Evolutionary conservation across 2,888 invertebrate species (phyloP), one percentile per base, ranked within the genome.

Genomic region (Drosophila borborema): DNA sequence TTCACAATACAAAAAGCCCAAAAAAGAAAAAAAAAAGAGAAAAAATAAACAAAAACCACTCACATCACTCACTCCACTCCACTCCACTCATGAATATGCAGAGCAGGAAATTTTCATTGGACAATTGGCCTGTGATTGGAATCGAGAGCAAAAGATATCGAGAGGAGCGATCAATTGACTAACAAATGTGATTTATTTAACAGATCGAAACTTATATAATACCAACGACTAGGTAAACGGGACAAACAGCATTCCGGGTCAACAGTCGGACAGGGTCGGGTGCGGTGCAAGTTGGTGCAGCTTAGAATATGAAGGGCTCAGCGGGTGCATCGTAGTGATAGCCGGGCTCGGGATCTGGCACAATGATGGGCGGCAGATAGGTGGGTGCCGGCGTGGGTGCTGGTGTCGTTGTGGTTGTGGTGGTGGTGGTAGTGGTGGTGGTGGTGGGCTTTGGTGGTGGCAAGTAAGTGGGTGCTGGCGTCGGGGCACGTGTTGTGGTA

Each of bases 91-190:
- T 90, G 77, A 83, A 86, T 90, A 88, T 86, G 81, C 77, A 88
- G 59, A 40, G 40, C 64, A 3, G 18, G 63, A 73, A 87, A 79
- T 72, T 70, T 66, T 63, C 36, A 49, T 49, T 12, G 31, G 45
- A 84, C 84, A 84, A 84, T 82, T 86, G 89, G 45, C 65, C 65
- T 67, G 72, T 82, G 84, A 85, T 88, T 84, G 58, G 78, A 80
- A 56, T 80, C 41, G 53, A 45, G 38, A 23, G 36, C 40, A 41
- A 38, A 31, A 45, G 38, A 54, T 48, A 60, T 59, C 12, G 51
- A 63, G 59, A 14, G 55, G 4, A 40, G n/a, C 48, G 23, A 60
- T 46, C 64, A 67, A 60, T 85, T 72, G 72, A 69, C 56, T 89
- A 85, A 85, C 85, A 86, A 74, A 81, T 58, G 72, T 67, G 73